Evolutionary conservation across 2,888 invertebrate genomes (phyloP).

Genomic region (Bruchidius siliquastri): DNA sequence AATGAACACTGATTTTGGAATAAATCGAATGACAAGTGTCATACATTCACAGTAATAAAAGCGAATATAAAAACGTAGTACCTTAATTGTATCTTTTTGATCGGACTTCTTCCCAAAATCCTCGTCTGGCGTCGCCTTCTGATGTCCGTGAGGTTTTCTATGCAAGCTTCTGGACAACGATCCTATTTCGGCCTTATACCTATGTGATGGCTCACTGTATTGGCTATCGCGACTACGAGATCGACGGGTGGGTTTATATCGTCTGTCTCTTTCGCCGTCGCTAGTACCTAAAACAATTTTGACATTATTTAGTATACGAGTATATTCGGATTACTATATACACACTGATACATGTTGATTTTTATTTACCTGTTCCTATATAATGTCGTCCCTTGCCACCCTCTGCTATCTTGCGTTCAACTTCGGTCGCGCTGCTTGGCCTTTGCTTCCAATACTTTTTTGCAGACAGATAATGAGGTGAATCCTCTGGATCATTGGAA

Average conservation of each 20-base stretch:
- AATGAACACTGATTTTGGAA: too few species aligned
- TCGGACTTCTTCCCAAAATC: conserved; percentile 13
- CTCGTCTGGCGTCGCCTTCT: conserved; percentile 55
- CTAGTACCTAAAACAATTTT: conserved; percentile 46
- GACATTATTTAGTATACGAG: too few species aligned
- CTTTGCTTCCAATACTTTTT: conserved; percentile 52
- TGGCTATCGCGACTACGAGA: conserved; percentile 45
- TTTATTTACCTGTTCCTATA: conserved; percentile 21
- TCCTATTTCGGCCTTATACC: conserved; percentile 39
- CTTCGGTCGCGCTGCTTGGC: conserved; percentile 56
- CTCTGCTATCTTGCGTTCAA: conserved; percentile 49
- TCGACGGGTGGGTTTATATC: conserved; percentile 50
- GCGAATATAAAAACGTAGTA: not conserved
- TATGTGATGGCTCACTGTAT: conserved; percentile 36
- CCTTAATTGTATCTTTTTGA: not conserved
- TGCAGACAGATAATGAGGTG: conserved; percentile 39
- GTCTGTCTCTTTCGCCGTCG: conserved; percentile 55
- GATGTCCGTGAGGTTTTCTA: conserved; percentile 34
- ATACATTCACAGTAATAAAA: too few species aligned
- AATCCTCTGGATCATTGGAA: conserved; percentile 41
- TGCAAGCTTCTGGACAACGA: conserved; percentile 29
- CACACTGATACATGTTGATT: too few species aligned
- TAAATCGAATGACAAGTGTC: too few species aligned
- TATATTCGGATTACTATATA: too few species aligned
- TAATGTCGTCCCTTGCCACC: conserved; percentile 19